A percentile compares a stretch with the other conserved stretches of the same genome.
phyloP scores from a whole-genome alignment of 2,888 invertebrate genomes.

The Leptopilina drosophilae region DNA sequence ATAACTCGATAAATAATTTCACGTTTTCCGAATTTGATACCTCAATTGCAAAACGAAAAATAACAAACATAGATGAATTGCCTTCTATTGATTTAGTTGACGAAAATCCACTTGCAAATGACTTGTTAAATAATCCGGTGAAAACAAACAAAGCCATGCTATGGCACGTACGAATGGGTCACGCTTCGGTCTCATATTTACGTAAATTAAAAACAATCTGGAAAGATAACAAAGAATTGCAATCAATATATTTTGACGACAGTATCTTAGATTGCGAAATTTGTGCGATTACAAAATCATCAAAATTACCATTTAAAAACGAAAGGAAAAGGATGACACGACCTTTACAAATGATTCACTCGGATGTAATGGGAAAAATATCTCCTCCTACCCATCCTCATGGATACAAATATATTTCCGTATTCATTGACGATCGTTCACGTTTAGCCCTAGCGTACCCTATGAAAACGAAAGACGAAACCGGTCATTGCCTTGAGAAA shows the following conservation, averaged over 20 bases:
- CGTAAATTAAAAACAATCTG: constrained; percentile 44
- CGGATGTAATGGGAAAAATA: constrained; percentile 1
- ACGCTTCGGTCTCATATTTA: constrained; percentile 53
- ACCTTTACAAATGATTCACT: constrained; percentile 55
- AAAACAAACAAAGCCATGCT: constrained; percentile 54
- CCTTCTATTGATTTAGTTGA: neutral
- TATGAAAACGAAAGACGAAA: constrained; percentile 50
- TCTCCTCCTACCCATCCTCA: constrained; percentile 37
- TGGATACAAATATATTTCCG: constrained; percentile 50
- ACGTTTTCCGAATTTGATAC: neutral
- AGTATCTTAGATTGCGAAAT: neutral
- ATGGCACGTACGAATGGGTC: constrained; percentile 61
- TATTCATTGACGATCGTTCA: constrained; percentile 55
- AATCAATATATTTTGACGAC: constrained; percentile 9
- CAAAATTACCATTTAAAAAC: constrained; percentile 56
- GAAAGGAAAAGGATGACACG: constrained; percentile 46
- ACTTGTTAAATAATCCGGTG: neutral
- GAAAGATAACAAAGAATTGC: constrained; percentile 47
- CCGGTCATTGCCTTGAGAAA: constrained; percentile 11
- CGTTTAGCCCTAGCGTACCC: constrained; percentile 53
- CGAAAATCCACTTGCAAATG: neutral
- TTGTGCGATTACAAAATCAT: constrained; percentile 57
- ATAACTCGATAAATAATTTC: neutral
- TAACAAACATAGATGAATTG: constrained; percentile 20
- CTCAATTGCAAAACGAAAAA: too few species aligned